These are phyloP conservation scores for Drosophila repleta DNA, from an alignment of 1,140 invertebrate species.

Conservation along the genomic window DNA sequence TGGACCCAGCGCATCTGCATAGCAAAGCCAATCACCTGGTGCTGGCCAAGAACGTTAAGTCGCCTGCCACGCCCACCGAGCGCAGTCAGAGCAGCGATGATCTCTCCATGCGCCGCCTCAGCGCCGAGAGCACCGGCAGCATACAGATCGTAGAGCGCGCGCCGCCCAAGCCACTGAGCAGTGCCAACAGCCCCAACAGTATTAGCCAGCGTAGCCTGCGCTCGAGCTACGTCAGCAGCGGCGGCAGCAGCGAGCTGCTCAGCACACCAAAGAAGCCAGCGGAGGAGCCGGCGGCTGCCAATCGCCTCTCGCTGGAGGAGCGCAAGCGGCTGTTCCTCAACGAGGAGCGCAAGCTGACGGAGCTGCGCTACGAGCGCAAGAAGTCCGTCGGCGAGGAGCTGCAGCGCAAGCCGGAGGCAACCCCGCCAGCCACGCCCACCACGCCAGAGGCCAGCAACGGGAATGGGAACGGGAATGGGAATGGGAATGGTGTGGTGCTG, in stretches of 20 bases:
- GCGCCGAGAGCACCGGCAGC: conserved; percentile 84
- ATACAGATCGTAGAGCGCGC: conserved; percentile 84
- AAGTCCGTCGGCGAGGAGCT: conserved; percentile 58
- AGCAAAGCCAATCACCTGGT: conserved; percentile 86
- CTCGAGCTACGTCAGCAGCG: conserved; percentile 54
- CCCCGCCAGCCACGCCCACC: conserved; percentile 30
- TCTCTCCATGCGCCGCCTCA: conserved; percentile 83
- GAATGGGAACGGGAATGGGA: conserved; percentile 40
- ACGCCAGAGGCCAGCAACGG: conserved; percentile 33
- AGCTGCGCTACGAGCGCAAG: conserved; percentile 63
- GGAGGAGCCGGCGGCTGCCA: conserved; percentile 2
- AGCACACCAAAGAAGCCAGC: conserved; percentile 10
- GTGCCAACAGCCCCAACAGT: conserved; percentile 14
- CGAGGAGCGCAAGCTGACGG: conserved; percentile 65
- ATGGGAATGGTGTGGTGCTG: conserved; percentile 83
- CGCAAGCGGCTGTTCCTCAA: conserved; percentile 71
- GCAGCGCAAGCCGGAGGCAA: conserved; percentile 39
- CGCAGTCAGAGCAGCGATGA: conserved; percentile 71
- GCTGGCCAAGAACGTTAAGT: conserved; percentile 85
- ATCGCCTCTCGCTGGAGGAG: conserved; percentile 72
- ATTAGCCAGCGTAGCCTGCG: conserved; percentile 49
- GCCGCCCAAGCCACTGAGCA: conserved; percentile 2
- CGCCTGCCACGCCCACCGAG: conserved; percentile 40
- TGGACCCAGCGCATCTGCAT: conserved; percentile 84
- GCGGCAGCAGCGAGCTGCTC: conserved; percentile 16